Evolutionary conservation across 2,113 vertebrate genomes (phyloP), one percentile per base, ranked within the genome.

Genomic region (Probosciger aterrimus): DNA sequence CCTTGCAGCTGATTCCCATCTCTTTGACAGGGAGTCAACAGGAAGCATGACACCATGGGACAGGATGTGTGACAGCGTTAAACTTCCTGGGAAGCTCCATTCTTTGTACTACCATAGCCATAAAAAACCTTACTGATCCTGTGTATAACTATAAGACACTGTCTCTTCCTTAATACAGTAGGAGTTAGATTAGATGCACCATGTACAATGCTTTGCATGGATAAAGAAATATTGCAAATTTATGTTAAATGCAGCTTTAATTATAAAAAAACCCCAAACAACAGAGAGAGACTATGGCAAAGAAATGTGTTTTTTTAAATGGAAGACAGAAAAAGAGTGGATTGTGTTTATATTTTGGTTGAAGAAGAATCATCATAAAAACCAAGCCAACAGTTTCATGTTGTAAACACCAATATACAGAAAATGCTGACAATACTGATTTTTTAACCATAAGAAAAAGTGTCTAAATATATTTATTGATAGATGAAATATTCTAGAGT

Each of bases 11-110:
- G 19, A 94, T 82, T 91, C 89, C 89, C 52, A 37, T 60, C 62
- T 90, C 44, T 67, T 44, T 37, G 44, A 53, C 41, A 65, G 37
- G 52, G 74, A 93, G 74, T 94, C 92, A 96, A 96, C 96, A 96
- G 95, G 96, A 97, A 96, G 74, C 71, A 81, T 93, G 92, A 94
- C 93, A 82, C 57, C 12, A 8, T 3, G 3, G n/a, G 63, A 59
- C 80, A 96, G 96, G 95, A 95, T 93, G 89, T 80, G 65, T 85
- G 94, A 91, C 93, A 87, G 65, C 4, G 3, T 69, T 84, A 46
- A 92, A 82, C 86, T 94, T 96, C 88, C 92, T 91, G 93, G 77
- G 81, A 87, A 91, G 53, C 70, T 93, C 88, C 74, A 52, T 93
- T 86, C 77, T 86, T 96, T 60, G 35, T 62, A 19, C 44, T 84